Percentiles rank a stretch among this genome's conserved stretches.
Evolutionary conservation across 2,113 vertebrate genomes (phyloP).

Genomic region (Malurus elegans): DNA sequence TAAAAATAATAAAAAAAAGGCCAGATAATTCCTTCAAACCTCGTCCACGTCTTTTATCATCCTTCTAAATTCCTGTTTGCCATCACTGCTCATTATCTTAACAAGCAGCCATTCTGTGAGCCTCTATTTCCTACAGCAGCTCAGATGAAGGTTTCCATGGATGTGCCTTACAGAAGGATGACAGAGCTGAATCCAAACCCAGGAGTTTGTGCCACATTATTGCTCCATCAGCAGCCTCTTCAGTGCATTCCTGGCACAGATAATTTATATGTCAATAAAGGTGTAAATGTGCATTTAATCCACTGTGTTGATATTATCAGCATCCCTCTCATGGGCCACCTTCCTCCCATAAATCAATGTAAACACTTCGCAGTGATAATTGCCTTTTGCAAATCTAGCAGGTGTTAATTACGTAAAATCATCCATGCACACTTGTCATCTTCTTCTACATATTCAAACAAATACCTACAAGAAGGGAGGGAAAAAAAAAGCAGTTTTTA

Average conservation of each 20-base stretch:
- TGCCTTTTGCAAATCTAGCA: constrained; percentile 61
- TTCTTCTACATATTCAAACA: constrained; percentile 50
- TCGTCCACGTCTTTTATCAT: constrained; percentile 47
- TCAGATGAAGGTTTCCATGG: constrained; percentile 60
- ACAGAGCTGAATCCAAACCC: constrained; percentile 64
- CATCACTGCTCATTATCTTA: constrained; percentile 37
- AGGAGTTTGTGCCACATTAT: constrained; percentile 67
- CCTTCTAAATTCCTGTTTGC: constrained; percentile 31
- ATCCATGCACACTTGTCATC: constrained; percentile 63
- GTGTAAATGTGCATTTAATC: constrained; percentile 78
- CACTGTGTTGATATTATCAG: constrained; percentile 72
- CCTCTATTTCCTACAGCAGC: constrained; percentile 43
- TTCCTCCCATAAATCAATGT: constrained; percentile 74
- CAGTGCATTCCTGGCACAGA: constrained; percentile 69
- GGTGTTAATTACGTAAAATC: constrained; percentile 53
- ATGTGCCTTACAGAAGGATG: constrained; percentile 54
- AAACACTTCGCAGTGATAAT: constrained; percentile 60
- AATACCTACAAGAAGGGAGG: constrained; percentile 44
- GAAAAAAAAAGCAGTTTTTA: neutral
- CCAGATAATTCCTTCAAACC: constrained; percentile 52
- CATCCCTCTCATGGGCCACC: constrained; percentile 72
- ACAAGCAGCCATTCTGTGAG: constrained; percentile 43
- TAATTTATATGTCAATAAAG: constrained; percentile 78
- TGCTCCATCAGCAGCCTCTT: constrained; percentile 68
- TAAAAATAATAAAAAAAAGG: neutral